Base-by-base conservation (phyloP, 2,797 vertebrate genomes). In the Masticophis lateralis region DNA sequence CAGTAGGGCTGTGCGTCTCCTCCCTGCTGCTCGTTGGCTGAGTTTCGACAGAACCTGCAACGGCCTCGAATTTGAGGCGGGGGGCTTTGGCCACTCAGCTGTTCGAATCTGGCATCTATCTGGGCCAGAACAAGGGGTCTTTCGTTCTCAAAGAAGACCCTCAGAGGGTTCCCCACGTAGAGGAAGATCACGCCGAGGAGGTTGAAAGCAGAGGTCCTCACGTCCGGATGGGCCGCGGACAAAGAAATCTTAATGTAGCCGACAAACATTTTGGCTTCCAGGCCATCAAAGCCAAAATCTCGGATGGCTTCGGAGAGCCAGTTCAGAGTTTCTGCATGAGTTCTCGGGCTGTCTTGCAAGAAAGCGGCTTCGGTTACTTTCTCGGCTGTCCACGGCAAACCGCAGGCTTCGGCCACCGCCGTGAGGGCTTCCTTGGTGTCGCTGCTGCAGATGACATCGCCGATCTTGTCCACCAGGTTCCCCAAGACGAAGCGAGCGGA, bases 251-350 rank as follows among this genome's bases (percentile, higher is more conserved):
- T 99, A 87, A 99, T 98, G 55, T 98, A 98, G 96, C 97, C 98
- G 95, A 99, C 98, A 95, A 99, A 99, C 51, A 96, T 98, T 94
- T 99, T 99, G 90, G 98, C 98, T 61, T 99, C 98, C 93, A 99
- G 97, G 98, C 98, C 98, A 74, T 98, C 96, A 96, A 99, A 99
- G 57, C 98, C 98, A 97, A 99, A 99, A 95, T 99, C 98, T 97
- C 98, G 98, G 96, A 99, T 99, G 83, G 98, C 98, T 89, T 98
- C 98, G 47, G 98, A 97, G 66, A 99, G 95, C 98, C 98, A 99
- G 96, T 98, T 99, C 57, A 99, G 97, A 2, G 98, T 96, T 97
- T 99, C 99, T 1, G 99, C 98, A 91, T 99, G 99, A 96, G 98
- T 99, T 96, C 99, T 99, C 37, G 98, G 98, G 95, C 99, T 99